A percentile compares a stretch with the other conserved stretches of the same genome.
These are phyloP conservation scores for Psophia crepitans DNA, from an alignment of 2,113 vertebrate genomes.

Conservation along the genomic window DNA sequence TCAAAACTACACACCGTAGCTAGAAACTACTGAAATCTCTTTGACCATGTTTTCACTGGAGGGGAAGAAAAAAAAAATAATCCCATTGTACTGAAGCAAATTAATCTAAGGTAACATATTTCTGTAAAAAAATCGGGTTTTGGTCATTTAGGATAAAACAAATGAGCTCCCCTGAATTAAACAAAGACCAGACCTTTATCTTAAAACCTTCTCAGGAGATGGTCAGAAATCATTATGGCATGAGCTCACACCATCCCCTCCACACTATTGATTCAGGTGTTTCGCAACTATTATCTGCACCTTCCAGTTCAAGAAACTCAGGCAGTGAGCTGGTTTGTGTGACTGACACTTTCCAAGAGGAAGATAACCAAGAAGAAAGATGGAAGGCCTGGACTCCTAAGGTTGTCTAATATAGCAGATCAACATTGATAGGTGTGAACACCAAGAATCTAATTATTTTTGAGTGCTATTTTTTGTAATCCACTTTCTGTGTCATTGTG, in stretches of 20 bases:
- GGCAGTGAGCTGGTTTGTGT: accelerated
- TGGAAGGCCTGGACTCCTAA: neutral
- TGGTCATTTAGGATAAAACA: neutral
- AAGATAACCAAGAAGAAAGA: neutral
- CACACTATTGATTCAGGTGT: neutral
- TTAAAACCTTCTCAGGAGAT: neutral
- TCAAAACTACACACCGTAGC: neutral
- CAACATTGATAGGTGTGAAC: neutral
- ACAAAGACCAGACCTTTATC: neutral
- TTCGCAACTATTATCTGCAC: neutral
- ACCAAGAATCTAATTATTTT: neutral
- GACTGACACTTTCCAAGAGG: neutral
- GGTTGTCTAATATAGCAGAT: neutral
- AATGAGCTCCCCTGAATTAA: neutral
- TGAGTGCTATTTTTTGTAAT: neutral
- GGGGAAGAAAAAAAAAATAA: neutral
- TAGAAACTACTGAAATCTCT: neutral
- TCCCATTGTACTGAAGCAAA: neutral
- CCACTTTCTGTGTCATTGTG: neutral
- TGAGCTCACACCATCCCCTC: neutral
- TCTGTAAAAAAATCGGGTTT: neutral
- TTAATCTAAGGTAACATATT: neutral
- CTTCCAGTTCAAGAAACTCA: neutral
- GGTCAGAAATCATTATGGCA: neutral
- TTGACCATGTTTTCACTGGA: neutral